Conservation (phyloP, 2,113 vertebrate genomes). For the Narcine bancroftii region DNA sequence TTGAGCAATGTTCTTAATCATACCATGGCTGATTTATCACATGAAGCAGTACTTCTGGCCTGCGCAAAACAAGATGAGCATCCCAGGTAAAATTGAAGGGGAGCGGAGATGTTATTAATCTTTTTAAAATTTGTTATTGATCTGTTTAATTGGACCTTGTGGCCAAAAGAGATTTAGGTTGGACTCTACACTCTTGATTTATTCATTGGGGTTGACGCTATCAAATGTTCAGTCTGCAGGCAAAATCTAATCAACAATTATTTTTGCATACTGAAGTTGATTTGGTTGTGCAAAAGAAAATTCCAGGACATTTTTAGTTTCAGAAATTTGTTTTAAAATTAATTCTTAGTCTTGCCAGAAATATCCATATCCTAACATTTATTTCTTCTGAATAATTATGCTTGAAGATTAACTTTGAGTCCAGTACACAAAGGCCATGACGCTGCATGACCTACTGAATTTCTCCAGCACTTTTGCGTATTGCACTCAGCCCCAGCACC, state of each 20-base stretch:
- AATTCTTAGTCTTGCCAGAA: too few species aligned
- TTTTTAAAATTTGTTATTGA: background rate
- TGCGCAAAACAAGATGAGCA: constrained; percentile 76
- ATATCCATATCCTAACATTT: too few species aligned
- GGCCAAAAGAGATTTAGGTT: background rate
- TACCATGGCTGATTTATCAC: constrained; percentile 77
- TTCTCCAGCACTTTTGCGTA: too few species aligned
- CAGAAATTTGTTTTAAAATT: too few species aligned
- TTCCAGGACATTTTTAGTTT: too few species aligned
- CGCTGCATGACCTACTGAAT: too few species aligned
- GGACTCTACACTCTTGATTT: background rate
- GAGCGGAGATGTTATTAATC: background rate
- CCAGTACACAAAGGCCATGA: too few species aligned
- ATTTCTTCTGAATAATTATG: too few species aligned
- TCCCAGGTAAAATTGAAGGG: constrained; percentile 61
- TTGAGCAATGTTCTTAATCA: constrained; percentile 80
- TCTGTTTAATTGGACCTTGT: background rate
- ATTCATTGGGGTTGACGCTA: background rate
- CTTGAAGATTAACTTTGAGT: too few species aligned
- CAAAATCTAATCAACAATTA: background rate
- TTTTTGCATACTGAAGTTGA: too few species aligned
- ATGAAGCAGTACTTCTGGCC: constrained; percentile 80
- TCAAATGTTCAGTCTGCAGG: background rate
- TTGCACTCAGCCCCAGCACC: too few species aligned
- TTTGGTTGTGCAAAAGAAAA: too few species aligned